A percentile compares a stretch with the other conserved stretches of the same genome.
These are phyloP conservation scores for Bombus confusus DNA, from an alignment of 1,140 invertebrate species.

Conservation along the genomic window DNA sequence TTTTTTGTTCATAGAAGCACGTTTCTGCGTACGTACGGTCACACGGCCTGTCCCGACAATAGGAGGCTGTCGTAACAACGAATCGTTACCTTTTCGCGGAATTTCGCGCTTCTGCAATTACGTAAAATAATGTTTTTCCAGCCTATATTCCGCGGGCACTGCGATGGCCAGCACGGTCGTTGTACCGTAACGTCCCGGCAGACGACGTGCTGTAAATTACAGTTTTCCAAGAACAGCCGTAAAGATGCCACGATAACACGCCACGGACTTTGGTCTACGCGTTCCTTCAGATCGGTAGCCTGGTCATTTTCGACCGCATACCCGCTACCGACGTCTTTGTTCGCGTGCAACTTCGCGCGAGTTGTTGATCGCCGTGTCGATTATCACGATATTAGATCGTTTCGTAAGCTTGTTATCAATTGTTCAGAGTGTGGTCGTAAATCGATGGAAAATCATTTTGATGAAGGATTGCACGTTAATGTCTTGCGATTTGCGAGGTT, in stretches of 20 bases:
- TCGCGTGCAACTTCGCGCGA: not conserved
- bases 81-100: constrained; percentile 25
- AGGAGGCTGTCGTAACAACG: not conserved
- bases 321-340: not conserved
- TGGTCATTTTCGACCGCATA: not conserved
- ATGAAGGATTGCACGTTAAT: not conserved
- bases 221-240: constrained; percentile 60
- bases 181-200: constrained; percentile 50
- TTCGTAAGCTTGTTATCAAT: not conserved
- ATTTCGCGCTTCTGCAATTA: constrained; percentile 52
- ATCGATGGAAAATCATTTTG: not conserved
- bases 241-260: constrained; percentile 37
- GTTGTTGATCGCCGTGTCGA: not conserved
- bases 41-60: not conserved
- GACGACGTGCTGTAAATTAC: constrained; percentile 30
- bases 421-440: not conserved
- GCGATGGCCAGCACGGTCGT: not conserved
- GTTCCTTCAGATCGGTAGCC: not conserved
- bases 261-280: not conserved
- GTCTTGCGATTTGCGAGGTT: not conserved
- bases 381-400: not conserved
- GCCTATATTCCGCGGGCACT: not conserved
- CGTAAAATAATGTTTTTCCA: constrained; percentile 49
- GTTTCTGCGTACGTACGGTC: too few relatives aligned
- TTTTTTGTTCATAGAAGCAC: not conserved